Evolutionary conservation across 2,888 invertebrate species (phyloP), one percentile per base, ranked within the genome.

Genomic region (Elysia crispata): DNA sequence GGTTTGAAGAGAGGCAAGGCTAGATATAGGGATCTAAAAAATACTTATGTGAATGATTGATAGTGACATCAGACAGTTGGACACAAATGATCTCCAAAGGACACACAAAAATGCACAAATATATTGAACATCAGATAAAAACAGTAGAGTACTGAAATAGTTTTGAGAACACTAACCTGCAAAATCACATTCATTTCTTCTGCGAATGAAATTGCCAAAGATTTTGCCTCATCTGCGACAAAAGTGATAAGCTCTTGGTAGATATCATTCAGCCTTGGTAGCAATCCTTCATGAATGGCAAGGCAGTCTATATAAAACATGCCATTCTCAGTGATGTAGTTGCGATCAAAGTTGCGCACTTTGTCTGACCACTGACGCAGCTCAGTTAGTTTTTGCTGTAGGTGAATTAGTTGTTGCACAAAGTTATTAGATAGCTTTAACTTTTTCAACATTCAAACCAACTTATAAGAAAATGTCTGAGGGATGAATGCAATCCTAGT

Each of bases 311-410:
- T 82, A 69, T 82, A 88, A 83, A 91, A 88, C 74, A 91, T 74
- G 25, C 89, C 87, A 84, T 91, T 91, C 66, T 89, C 87, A 6
- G 91, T 89, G n/a, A 85, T 83, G 76, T 88, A 90, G 76, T 78
- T 86, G 62, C 84, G 81, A 79, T 91, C 91, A 86, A 91, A 90
- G 83, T 88, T 88, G 13, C 88, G 85, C 23, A 91, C 89, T 80
- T 87, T 87, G 69, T 91, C 91, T 20, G 86, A 88, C 91, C 91
- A 91, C 81, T 87, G 87, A n/a, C 90, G 86, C 31, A 91, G 82
- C 74, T 90, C 90, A 74, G 88, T 90, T 80, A 91, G 84, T 83
- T 89, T 90, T 91, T 91, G 91, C 91, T 91, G 85, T 11, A 41
- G 41, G 41, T 41, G 11, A 41, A 41, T 6, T 11, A 41, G 3